Evolutionary conservation across 2,888 invertebrate species (phyloP).

Genomic region (Agonopterix alstromeriana): DNA sequence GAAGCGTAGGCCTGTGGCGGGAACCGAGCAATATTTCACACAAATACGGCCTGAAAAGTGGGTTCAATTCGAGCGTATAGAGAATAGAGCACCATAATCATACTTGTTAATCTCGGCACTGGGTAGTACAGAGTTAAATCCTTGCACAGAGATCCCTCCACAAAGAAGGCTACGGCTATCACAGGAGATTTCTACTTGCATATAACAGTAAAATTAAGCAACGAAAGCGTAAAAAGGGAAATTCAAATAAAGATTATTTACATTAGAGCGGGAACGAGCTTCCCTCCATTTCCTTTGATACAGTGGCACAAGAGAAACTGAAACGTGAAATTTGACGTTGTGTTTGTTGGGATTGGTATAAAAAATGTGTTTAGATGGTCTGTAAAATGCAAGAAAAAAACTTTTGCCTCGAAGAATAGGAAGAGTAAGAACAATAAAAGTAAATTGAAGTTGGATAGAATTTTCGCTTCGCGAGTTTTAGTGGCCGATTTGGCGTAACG

Average conservation of each 20-base stretch:
- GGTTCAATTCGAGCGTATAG: constrained; percentile 6
- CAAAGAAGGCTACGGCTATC: too few species aligned
- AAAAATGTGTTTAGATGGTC: constrained; percentile 56
- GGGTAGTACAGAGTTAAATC: not conserved
- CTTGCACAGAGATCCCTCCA: not conserved
- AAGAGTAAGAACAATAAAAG: constrained; percentile 71
- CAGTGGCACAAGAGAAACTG: constrained; percentile 36
- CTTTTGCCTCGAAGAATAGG: constrained; percentile 51
- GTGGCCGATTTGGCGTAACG: constrained; percentile 72
- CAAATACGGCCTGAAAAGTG: constrained; percentile 27
- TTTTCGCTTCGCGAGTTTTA: constrained; percentile 74
- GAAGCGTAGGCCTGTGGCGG: constrained; percentile 29
- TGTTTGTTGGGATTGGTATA: constrained; percentile 48
- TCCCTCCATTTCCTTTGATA: constrained; percentile 41
- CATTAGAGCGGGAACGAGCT: constrained; percentile 28
- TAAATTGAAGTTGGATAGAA: constrained; percentile 75
- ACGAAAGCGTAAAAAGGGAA: constrained; percentile 22
- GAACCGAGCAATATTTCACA: constrained; percentile 34
- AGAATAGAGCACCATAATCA: constrained; percentile 11
- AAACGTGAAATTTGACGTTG: constrained; percentile 48
- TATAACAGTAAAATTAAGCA: constrained; percentile 16
- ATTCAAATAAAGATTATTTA: constrained; percentile 44
- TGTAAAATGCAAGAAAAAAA: constrained; percentile 49
- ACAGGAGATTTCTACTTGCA: constrained; percentile 3
- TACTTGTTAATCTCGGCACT: not conserved